Conservation (phyloP, 92 coral and sea anemone species). For the Epizoanthus rinbou region DNA sequence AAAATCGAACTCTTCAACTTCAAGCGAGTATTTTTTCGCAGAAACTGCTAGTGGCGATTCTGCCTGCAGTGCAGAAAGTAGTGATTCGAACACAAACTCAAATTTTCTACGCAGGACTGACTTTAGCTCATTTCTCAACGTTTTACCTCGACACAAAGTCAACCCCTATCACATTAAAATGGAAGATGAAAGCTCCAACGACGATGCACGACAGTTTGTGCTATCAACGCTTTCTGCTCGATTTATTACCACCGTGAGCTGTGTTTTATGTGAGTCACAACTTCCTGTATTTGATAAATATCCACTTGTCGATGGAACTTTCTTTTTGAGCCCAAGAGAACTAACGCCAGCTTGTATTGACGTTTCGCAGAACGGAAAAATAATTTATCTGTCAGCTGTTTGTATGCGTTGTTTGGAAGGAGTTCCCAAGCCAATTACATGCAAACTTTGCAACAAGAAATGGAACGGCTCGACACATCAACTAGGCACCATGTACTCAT, state of each 20-base stretch:
- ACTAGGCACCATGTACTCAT: conserved; percentile 91
- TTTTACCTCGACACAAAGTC: conserved; percentile 94
- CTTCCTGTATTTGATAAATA: conserved; percentile 96
- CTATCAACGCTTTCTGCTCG: conserved; percentile 84
- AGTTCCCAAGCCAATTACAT: conserved; percentile 85
- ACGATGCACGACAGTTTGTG: conserved; percentile 92
- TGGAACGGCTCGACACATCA: conserved; percentile 99
- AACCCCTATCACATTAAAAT: conserved; percentile 98
- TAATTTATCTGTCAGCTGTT: conserved; percentile 87
- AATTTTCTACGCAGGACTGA: conserved; percentile 91
- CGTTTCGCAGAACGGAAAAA: conserved; percentile 79
- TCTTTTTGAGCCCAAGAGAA: conserved; percentile 91
- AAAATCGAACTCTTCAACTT: conserved; percentile 58
- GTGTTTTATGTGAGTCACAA: conserved; percentile 88
- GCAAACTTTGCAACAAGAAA: conserved; percentile 84
- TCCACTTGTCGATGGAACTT: conserved; percentile 96
- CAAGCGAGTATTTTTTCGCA: conserved; percentile 74
- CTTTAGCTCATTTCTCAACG: conserved; percentile 88
- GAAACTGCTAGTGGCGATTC: conserved; percentile 73
- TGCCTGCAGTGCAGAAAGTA: conserved; percentile 62
- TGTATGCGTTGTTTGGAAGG: conserved; percentile 97
- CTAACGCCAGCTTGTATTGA: conserved; percentile 82
- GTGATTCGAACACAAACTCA: conserved; percentile 58
- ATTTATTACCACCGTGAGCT: conserved; percentile 75
- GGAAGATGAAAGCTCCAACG: conserved; percentile 90